Base-by-base conservation (phyloP, 2,113 vertebrate genomes). In the Aix galericulata region DNA sequence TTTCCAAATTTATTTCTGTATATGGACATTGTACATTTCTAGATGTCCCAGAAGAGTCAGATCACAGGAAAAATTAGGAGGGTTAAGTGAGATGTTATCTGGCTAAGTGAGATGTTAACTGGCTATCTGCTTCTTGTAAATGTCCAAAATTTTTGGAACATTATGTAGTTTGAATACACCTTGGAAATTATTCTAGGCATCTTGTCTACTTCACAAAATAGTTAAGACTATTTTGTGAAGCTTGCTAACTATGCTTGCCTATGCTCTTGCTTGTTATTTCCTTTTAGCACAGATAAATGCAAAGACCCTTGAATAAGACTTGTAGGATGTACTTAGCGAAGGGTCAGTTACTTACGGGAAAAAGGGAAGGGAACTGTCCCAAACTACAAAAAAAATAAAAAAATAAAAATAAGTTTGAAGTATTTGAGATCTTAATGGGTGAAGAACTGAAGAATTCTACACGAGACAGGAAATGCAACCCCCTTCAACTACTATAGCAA, bases 141-240 rank as follows among this genome's bases (percentile, higher is more conserved):
- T 20, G 32, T 52, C 58, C 15, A 64, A n/a, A 1, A 3, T 15
- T 32, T 81, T 74, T 52, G 0, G 0, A 50, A 46, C 15, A 2
- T 52, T 52, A 31, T 20, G 3, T 18, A 34, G 2, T 26, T 50
- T 59, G 50, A 84, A 73, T 64, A 46, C 2, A 40, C 7, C 38
- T 81, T 81, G 25, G 74, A 55, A 36, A 29, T 81, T 36, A 77
- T n/a, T 15, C 8, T 66, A 73, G 17, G 8, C 18, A 91, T 69
- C 67, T 59, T 46, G 2, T 50, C 22, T 69, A 40, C 25, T 73
- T 91, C 22, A 46, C 8, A 56, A 64, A 5, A 20, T 58, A 76
- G 82, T 72, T 68, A 58, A 50, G 27, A 20, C 8, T 86, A 27
- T 6, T 40, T 40, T 40, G 40, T 40, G 40, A 40, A 40, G 40